A percentile compares a stretch with the other conserved stretches of the same genome.
These are phyloP conservation scores for Ammodytes dubius DNA, from an alignment of 2,113 vertebrate species.

Conservation along the genomic window DNA sequence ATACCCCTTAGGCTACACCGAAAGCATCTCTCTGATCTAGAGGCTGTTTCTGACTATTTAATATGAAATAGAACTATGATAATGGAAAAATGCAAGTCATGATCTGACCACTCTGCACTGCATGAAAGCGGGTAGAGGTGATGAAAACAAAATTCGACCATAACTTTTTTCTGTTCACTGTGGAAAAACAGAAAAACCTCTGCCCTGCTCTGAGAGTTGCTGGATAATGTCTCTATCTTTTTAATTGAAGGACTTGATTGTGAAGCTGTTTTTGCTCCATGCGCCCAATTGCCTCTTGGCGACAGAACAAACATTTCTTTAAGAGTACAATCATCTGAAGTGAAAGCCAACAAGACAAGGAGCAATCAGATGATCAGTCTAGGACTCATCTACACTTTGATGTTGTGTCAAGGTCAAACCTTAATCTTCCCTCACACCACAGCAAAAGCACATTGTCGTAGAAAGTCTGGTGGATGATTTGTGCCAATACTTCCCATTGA, in stretches of 20 bases:
- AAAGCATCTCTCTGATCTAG: not conserved
- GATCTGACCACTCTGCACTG: not conserved
- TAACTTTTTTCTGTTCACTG: not conserved
- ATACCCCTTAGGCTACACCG: no score
- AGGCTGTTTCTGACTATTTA: not conserved
- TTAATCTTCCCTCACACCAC: constrained; percentile 50
- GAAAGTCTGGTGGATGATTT: constrained; percentile 56
- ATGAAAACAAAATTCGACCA: not conserved
- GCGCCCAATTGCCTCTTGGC: constrained; percentile 29
- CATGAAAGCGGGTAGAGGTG: not conserved
- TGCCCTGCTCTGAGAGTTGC: not conserved
- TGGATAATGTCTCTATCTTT: constrained; percentile 25
- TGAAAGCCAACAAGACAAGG: constrained; percentile 54
- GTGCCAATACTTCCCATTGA: constrained; percentile 48
- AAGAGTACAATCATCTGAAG: constrained; percentile 65
- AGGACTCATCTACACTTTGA: constrained; percentile 53
- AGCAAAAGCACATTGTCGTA: constrained; percentile 18
- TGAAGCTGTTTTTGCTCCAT: constrained; percentile 18
- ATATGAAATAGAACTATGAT: not conserved
- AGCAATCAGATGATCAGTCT: constrained; percentile 68
- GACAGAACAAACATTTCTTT: constrained; percentile 58
- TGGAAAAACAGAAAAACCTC: not conserved
- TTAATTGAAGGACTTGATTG: constrained; percentile 38
- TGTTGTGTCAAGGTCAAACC: constrained; percentile 68
- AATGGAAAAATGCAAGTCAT: not conserved